Conservation (phyloP, 2,113 vertebrate genomes). For the Dasyprocta punctata region DNA sequence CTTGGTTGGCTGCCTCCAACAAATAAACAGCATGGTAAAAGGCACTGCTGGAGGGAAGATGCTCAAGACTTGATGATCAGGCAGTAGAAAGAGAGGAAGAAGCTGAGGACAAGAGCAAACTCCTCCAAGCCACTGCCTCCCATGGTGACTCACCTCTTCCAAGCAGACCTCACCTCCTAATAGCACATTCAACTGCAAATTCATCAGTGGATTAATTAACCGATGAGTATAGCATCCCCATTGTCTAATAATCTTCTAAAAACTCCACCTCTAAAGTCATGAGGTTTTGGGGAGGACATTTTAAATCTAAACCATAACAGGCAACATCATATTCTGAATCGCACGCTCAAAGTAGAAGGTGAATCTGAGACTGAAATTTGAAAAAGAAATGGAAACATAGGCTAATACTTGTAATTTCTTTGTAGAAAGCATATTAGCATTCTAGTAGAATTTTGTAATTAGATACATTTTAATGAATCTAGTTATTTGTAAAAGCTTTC, state of each 20-base stretch:
- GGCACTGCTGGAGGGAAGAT: background rate
- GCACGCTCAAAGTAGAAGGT: background rate
- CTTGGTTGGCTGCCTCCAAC: background rate
- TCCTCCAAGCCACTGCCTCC: background rate
- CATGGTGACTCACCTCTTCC: background rate
- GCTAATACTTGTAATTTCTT: constrained; percentile 10
- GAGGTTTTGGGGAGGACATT: background rate
- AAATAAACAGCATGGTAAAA: background rate
- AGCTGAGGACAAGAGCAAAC: background rate
- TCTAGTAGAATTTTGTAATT: constrained; percentile 38
- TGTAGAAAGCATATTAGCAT: constrained; percentile 37
- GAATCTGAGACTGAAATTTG: background rate
- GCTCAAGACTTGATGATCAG: background rate
- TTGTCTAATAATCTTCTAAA: background rate
- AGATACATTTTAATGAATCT: constrained; percentile 43
- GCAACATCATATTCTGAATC: background rate
- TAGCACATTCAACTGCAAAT: background rate
- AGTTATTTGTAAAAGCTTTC: constrained; percentile 59
- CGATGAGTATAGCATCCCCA: background rate
- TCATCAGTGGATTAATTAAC: background rate
- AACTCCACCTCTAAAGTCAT: background rate
- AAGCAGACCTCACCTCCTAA: background rate
- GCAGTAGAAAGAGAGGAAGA: background rate
- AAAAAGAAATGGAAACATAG: background rate
- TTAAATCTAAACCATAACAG: background rate